These are phyloP conservation scores for Ptiloglossa arizonensis DNA, from an alignment of 1,140 invertebrate genomes.

Conservation along the genomic window DNA sequence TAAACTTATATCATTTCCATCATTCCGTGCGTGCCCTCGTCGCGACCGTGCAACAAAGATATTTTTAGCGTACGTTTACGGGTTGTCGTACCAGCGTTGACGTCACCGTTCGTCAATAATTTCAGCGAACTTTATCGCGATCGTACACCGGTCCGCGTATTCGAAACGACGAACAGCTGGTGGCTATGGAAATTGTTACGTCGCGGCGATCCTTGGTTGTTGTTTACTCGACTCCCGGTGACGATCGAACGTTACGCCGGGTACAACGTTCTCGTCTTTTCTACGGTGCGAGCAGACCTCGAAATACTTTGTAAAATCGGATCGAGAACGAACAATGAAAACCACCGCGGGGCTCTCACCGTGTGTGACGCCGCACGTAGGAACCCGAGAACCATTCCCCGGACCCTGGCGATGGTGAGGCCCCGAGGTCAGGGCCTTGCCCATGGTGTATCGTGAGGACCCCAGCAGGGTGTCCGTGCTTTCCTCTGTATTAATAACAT, in stretches of 20 bases:
- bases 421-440: conserved; percentile 70
- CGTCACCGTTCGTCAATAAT: background rate
- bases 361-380: conserved; percentile 47
- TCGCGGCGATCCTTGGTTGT: background rate
- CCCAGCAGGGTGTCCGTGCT: conserved; percentile 73
- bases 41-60: background rate
- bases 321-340: conserved; percentile 46
- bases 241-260: too few species aligned
- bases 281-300: too few species aligned
- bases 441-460: conserved; percentile 71
- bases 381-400: conserved; percentile 42
- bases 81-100: background rate
- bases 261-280: too few species aligned
- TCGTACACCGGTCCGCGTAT: background rate
- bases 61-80: background rate
- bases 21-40: background rate
- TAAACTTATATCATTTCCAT: conserved; percentile 65
- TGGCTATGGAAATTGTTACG: background rate
- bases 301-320: conserved; percentile 16
- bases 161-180: background rate
- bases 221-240: too few species aligned
- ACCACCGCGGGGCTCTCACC: conserved; percentile 31
- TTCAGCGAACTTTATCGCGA: background rate
- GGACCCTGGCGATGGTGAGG: conserved; percentile 45
- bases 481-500: conserved; percentile 73